A percentile compares a stretch with the other conserved stretches of the same genome.
phyloP scores from a whole-genome alignment of 2,888 invertebrate genomes.

The Boloria euphrosyne region DNA sequence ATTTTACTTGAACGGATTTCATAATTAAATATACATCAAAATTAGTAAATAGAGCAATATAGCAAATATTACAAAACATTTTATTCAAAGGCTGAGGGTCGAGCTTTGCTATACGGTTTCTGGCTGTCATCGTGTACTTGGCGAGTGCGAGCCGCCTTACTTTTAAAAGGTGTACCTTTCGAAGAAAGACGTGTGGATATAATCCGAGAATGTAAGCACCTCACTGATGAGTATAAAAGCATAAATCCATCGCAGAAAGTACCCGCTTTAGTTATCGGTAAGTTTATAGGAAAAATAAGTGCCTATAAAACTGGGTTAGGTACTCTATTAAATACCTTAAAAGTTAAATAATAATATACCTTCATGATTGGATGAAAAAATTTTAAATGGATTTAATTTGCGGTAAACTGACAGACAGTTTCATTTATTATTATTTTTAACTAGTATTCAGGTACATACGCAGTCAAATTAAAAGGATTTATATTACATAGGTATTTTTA shows the following conservation, averaged over 20 bases:
- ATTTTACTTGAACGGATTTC: no score
- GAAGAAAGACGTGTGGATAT: constrained; percentile 67
- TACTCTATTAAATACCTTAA: no score
- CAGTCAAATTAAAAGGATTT: no score
- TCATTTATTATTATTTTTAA: no score
- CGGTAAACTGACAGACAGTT: no score
- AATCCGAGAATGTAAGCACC: constrained; percentile 54
- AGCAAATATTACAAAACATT: background rate
- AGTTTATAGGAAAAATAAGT: constrained; percentile 36
- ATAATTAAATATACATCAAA: no score
- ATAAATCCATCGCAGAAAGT: constrained; percentile 75
- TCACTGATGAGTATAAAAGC: constrained; percentile 57
- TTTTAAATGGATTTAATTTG: background rate
- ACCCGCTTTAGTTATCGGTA: constrained; percentile 71
- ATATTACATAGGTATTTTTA: no score
- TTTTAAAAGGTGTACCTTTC: constrained; percentile 61
- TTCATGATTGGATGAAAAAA: no score
- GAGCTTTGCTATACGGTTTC: constrained; percentile 74
- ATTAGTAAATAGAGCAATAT: background rate
- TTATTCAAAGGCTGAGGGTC: constrained; percentile 32
- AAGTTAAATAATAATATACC: no score
- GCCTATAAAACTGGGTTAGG: background rate
- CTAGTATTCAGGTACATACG: no score
- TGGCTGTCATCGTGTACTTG: constrained; percentile 84
- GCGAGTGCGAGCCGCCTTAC: constrained; percentile 77